These are phyloP conservation scores for Aplidium turbinatum DNA, from an alignment of 23 tunicate genomes.

Conservation along the genomic window DNA sequence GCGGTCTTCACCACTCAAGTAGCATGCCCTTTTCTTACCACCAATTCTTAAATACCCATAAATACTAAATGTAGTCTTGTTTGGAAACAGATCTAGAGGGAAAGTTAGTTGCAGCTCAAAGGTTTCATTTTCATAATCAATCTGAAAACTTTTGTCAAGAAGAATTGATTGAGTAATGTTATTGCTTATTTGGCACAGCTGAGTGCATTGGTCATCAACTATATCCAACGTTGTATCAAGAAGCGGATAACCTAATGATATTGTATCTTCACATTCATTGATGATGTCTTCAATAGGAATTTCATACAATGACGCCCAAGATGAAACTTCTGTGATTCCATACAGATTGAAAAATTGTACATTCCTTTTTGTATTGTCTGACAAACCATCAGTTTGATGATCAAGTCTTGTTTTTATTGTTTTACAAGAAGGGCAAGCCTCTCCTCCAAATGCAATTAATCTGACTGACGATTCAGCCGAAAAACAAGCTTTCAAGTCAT, in stretches of 20 bases:
- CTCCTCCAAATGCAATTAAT: conserved; percentile 76
- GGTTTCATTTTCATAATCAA: not conserved
- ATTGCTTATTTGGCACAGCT: conserved; percentile 8
- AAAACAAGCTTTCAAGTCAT: conserved; percentile 33
- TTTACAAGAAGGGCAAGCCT: conserved; percentile 69
- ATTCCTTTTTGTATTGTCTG: too few species aligned
- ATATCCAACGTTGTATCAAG: conserved; percentile 50
- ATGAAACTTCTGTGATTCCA: conserved; percentile 95
- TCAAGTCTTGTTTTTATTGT: conserved; percentile 2
- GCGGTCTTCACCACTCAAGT: not conserved
- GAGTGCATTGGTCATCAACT: conserved; percentile 2
- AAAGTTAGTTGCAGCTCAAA: not conserved
- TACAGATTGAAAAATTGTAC: conserved; percentile 58
- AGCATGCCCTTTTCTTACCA: conserved; percentile 2
- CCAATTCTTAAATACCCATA: conserved; percentile 16
- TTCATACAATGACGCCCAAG: conserved; percentile 70
- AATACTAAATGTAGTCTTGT: not conserved
- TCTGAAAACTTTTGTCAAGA: conserved; percentile 2
- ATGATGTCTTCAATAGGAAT: conserved; percentile 34
- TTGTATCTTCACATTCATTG: not conserved
- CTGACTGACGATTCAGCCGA: conserved; percentile 37
- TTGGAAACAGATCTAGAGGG: not conserved
- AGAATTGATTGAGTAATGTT: too few species aligned
- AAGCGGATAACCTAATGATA: conserved; percentile 69
- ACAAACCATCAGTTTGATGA: not conserved